Base-by-base conservation (phyloP, 2,113 vertebrate species). In the Lutjanus erythropterus region DNA sequence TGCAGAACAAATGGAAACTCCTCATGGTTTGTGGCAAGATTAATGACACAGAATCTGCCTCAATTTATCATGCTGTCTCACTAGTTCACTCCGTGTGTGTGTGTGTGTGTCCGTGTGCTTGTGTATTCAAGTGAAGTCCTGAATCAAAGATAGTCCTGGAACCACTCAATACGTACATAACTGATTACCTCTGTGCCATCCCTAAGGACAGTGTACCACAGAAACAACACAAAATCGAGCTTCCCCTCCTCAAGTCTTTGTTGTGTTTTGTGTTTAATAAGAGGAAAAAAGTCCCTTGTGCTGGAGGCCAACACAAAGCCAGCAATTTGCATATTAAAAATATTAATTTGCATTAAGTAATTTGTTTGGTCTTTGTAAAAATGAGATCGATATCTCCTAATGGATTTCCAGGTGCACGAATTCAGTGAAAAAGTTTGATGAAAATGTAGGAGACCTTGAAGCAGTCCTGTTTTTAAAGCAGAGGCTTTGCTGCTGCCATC, bases 141-240 rank as follows among this genome's bases (percentile, higher is more conserved):
- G 71, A 88, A 90, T 88, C 55, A 81, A 66, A 87, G 80, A 78
- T 64, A 60, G 66, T 62, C 58, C 76, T 69, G 53, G 55, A 84
- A 53, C 39, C 58, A 69, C 73, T 90, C 78, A 62, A 62, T 84
- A 66, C 14, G 23, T 79, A 90, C 83, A 90, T 85, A 84, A 85
- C 56, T 42, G 81, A 90, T 91, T 68, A 52, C 64, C 79, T 50
- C 29, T 60, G 25, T 39, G 42, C 19, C 29, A 31, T 71, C 55
- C 80, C 70, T 10, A 39, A 78, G 76, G 78, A 74, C 47, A 59
- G 60, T 29, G 23, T 9, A 55, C 23, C 14, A 50, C 42, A 85
- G 50, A 75, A 77, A 66, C 19, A 2, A 75, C 31, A 52, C 16
- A 37, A 27, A 71, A 75, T 52, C 61, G 14, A 83, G 53, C 29